Percentiles rank a stretch among this genome's conserved stretches.
phyloP scores from a whole-genome alignment of 2,888 invertebrate species.

The Trissolcus japonicus region DNA sequence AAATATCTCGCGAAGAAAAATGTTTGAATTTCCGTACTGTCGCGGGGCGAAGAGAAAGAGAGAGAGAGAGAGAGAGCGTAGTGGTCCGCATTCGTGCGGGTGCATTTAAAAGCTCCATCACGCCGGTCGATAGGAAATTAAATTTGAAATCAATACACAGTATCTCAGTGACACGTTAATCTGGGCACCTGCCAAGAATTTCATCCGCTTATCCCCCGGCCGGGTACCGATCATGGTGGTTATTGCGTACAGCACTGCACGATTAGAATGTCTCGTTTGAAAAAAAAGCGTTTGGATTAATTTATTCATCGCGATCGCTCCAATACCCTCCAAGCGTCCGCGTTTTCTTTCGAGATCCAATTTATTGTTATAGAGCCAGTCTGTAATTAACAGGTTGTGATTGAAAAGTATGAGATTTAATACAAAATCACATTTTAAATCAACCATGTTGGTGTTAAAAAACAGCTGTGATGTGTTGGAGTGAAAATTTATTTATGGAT shows the following conservation, averaged over 20 bases:
- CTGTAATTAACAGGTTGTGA: conserved; percentile 23
- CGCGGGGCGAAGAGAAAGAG: conserved; percentile 6
- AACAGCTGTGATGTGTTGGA: neutral
- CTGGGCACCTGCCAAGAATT: conserved; percentile 55
- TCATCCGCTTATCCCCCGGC: conserved; percentile 43
- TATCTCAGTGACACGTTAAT: conserved; percentile 52
- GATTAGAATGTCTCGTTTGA: conserved; percentile 39
- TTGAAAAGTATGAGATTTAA: conserved; percentile 3
- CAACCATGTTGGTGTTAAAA: conserved; percentile 1
- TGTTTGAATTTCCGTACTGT: conserved; percentile 47
- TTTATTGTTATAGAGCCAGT: conserved; percentile 17
- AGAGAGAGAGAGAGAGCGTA: neutral
- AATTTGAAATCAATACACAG: conserved; percentile 52
- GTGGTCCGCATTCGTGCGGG: conserved; percentile 19
- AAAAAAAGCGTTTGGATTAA: conserved; percentile 36
- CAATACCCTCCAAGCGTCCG: conserved; percentile 11
- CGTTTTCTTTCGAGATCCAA: conserved; percentile 23
- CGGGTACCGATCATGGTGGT: conserved; percentile 30
- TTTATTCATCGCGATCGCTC: conserved; percentile 35
- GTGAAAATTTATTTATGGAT: too few relatives aligned
- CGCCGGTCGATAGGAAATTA: conserved; percentile 50
- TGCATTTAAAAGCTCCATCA: conserved; percentile 37
- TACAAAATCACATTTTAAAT: neutral
- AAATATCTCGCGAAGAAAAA: conserved; percentile 47
- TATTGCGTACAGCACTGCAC: conserved; percentile 20